Base-by-base conservation (phyloP, 2,888 invertebrate species). In the Coleophora flavipennella region DNA sequence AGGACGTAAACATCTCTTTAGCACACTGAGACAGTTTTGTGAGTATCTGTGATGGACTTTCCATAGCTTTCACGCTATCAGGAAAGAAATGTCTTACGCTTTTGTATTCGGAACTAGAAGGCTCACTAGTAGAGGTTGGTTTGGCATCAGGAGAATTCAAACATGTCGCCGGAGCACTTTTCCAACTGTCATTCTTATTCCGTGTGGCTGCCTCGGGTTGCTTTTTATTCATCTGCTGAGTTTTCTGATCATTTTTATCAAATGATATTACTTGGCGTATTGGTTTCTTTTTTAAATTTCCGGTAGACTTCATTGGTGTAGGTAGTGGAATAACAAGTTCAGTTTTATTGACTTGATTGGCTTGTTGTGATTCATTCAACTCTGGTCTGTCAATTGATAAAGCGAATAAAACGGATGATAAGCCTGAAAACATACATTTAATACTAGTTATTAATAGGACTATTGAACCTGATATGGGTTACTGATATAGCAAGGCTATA, bases 381-480 rank as follows among this genome's bases (percentile, higher is more conserved):
- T 94, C 93, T 25, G 90, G 86, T 71, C 93, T 93, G 80, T 97
- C 96, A 44, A 97, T 93, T 60, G 91, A 92, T 64, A 97, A 90
- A 13, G 98, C 97, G 84, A 98, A 98, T 49, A 97, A 85, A 62
- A 97, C 92, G 38, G 95, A 91, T 50, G 92, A 92, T 65, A 98
- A 87, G 49, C 94, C 94, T 93, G 63, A 48, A 81, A 83, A 50
- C 60, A 37, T 27, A 27, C 12, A 41, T 26, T 27, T 26, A 32
- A 40, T 20, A 25, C 4, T 29, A 29, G 29, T 4, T 10, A 29
- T n/a, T 10, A 29, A 11, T 29, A 4, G 10, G 29, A n/a, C 7
- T 29, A 29, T 29, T n/a, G 10, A 10, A 29, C 8, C 8, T 29
- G 7, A 29, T 29, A n/a, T 8, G 10, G 10, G 10, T 10, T 29